Evolutionary conservation across 1,140 invertebrate species (phyloP).

Genomic region (Stegodyphus dumicola): DNA sequence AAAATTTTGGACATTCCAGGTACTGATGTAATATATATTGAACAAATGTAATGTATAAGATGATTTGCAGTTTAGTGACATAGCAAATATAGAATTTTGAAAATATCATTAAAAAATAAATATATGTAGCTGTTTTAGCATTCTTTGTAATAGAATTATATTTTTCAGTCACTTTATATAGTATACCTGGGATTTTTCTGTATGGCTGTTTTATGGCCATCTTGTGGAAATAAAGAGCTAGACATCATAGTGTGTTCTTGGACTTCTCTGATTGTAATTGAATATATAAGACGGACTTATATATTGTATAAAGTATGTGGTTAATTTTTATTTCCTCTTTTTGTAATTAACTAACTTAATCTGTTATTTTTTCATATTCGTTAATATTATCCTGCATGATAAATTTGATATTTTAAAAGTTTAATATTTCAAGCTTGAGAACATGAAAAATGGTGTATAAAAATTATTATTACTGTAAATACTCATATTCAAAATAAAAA

Average conservation of each 20-base stretch:
- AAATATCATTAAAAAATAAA: not conserved
- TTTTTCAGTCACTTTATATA: constrained; percentile 68
- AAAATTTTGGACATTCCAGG: constrained; percentile 66
- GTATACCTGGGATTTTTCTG: constrained; percentile 68
- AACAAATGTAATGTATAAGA: not conserved
- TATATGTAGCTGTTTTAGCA: not conserved
- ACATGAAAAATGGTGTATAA: no score
- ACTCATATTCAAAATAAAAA: no score
- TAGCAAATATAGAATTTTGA: not conserved
- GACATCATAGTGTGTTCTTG: constrained; percentile 68
- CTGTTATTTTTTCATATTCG: no score
- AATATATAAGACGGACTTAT: constrained; percentile 61
- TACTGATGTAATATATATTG: constrained; percentile 4
- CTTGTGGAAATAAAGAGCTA: constrained; percentile 68
- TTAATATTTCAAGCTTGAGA: no score
- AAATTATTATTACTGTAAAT: no score
- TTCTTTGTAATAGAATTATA: not conserved
- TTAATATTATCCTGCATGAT: no score
- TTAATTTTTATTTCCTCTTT: not conserved
- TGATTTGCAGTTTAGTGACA: not conserved
- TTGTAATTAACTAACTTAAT: no score
- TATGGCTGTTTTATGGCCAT: constrained; percentile 68
- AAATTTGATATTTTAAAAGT: no score
- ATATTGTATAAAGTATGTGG: constrained; percentile 56
- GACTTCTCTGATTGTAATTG: constrained; percentile 63